Conservation (phyloP, 2,888 invertebrate species). For the Synanthedon tipuliformis region DNA sequence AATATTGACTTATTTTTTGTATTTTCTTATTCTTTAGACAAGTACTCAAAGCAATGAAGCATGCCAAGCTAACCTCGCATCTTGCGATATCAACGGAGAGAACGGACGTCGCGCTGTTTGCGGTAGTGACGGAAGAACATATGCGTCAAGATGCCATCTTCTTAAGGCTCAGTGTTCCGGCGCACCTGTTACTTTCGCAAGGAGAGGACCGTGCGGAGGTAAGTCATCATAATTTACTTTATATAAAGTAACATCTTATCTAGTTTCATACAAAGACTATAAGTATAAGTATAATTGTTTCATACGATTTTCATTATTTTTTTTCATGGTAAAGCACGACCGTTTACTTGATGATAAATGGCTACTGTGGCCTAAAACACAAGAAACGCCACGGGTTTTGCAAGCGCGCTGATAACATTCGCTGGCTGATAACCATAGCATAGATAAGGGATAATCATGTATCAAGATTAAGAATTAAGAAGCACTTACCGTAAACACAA, state of each 20-base stretch:
- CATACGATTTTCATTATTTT: too few relatives aligned
- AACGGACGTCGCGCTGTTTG: slow-evolving; percentile 72
- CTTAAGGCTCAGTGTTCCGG: slow-evolving; percentile 82
- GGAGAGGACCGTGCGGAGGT: slow-evolving; percentile 81
- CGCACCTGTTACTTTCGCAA: slow-evolving; percentile 77
- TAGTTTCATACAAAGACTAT: too few relatives aligned
- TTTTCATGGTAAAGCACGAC: too few relatives aligned
- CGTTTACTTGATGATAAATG: too few relatives aligned
- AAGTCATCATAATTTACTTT: slow-evolving; percentile 19
- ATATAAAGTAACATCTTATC: neutral
- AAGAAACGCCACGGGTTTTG: too few relatives aligned
- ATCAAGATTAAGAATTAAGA: too few relatives aligned
- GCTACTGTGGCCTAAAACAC: too few relatives aligned
- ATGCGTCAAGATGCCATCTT: slow-evolving; percentile 83
- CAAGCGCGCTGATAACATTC: too few relatives aligned
- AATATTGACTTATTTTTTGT: neutral
- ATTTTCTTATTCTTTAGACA: slow-evolving; percentile 10
- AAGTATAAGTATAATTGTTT: too few relatives aligned
- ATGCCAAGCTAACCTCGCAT: slow-evolving; percentile 41
- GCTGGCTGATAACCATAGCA: too few relatives aligned
- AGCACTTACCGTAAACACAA: too few relatives aligned
- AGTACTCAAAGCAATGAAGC: slow-evolving; percentile 22
- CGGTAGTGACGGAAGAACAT: slow-evolving; percentile 85
- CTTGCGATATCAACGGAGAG: slow-evolving; percentile 48
- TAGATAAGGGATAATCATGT: too few relatives aligned